Evolutionary conservation across 2,113 vertebrate genomes (phyloP).

Genomic region (Tragelaphus imberbis): DNA sequence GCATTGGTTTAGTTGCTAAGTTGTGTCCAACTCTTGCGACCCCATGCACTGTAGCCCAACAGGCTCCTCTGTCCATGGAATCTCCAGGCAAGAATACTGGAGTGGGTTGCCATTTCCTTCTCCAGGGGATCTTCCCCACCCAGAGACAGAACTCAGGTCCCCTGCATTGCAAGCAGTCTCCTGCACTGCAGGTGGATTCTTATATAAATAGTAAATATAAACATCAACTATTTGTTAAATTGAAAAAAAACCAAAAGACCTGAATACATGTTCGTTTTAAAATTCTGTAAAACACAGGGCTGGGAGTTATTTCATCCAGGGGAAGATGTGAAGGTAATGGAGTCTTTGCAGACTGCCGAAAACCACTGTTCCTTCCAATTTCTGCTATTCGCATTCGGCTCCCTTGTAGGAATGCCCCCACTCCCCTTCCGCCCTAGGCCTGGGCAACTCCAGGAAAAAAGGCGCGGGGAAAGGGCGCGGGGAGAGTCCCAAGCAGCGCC

Average conservation of each 20-base stretch:
- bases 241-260: background rate
- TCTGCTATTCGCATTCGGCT: background rate
- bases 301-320: background rate
- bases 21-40: background rate
- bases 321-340: background rate
- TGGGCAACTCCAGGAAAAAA: background rate
- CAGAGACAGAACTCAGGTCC: background rate
- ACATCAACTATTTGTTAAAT: background rate
- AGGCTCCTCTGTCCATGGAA: background rate
- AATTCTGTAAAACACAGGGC: background rate
- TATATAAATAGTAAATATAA: background rate
- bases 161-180: background rate
- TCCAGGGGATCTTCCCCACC: background rate
- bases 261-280: background rate
- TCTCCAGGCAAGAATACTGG: background rate
- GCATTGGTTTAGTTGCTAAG: background rate
- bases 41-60: background rate
- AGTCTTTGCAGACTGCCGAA: background rate
- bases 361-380: background rate
- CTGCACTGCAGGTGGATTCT: background rate
- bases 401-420: too few species aligned
- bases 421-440: too few species aligned
- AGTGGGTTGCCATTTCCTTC: background rate
- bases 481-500: background rate
- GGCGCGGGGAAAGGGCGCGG: background rate